Conservation (phyloP, 2,888 invertebrate genomes). For the Lepeophtheirus nordmannii region DNA sequence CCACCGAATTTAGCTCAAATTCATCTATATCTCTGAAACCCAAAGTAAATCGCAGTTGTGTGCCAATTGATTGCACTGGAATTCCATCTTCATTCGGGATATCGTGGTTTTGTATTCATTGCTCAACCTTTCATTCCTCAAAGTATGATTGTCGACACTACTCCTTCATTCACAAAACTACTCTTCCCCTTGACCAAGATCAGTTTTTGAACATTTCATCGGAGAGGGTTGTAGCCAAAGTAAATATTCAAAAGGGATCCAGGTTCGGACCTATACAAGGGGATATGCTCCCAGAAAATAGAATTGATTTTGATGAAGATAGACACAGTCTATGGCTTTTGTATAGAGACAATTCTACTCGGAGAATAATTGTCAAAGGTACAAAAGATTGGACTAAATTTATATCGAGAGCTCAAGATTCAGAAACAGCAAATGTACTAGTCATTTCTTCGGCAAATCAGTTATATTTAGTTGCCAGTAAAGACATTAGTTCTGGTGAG, state of each 20-base stretch:
- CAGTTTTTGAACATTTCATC: background rate
- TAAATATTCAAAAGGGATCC: background rate
- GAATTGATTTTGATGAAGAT: slow-evolving; percentile 18
- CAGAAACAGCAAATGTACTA: background rate
- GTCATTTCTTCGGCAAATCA: background rate
- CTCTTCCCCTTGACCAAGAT: background rate
- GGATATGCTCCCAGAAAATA: background rate
- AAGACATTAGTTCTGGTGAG: background rate
- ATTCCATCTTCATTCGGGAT: background rate
- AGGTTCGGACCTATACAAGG: slow-evolving; percentile 14
- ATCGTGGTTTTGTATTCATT: slow-evolving; percentile 7
- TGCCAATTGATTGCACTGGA: slow-evolving; percentile 19
- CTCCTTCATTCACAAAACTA: background rate
- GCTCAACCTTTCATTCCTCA: background rate
- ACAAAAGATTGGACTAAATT: slow-evolving; percentile 7
- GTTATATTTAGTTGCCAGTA: slow-evolving; percentile 9
- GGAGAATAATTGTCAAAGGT: background rate
- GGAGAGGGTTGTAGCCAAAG: no score
- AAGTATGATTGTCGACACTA: slow-evolving; percentile 14
- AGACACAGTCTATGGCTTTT: slow-evolving; percentile 5
- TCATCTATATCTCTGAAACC: background rate
- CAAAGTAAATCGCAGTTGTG: background rate
- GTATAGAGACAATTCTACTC: background rate
- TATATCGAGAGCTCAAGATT: background rate
- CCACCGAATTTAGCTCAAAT: no score